phyloP scores from a whole-genome alignment of 2,797 vertebrate species.

The Crenuchus spilurus region DNA sequence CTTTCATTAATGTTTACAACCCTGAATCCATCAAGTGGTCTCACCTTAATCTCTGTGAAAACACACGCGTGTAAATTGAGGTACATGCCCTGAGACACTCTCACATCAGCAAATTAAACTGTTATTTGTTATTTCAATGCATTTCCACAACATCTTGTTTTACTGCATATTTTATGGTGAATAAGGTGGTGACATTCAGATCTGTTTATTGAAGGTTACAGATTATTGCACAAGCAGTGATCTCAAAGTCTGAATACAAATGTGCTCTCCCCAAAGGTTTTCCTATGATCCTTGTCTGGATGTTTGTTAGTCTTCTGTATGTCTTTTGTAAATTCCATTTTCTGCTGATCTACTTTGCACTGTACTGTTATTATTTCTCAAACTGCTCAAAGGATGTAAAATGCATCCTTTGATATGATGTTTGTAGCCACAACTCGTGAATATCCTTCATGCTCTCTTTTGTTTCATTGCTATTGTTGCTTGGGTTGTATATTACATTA shows the following conservation, averaged over 20 bases:
- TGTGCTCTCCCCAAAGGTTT: not conserved
- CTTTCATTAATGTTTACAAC: not conserved
- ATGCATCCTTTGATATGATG: not conserved
- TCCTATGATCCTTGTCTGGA: not conserved
- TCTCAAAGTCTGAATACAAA: not conserved
- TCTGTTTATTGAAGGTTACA: not conserved
- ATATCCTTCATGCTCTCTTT: not conserved
- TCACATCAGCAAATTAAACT: not conserved
- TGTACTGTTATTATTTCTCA: not conserved
- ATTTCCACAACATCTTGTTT: not conserved
- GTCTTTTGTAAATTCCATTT: not conserved
- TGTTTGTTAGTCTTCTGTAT: not conserved
- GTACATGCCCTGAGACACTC: not conserved
- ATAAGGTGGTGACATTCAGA: slow-evolving; percentile 2
- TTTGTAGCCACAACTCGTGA: not conserved
- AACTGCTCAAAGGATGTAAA: not conserved
- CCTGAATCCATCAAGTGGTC: not conserved
- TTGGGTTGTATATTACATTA: no score
- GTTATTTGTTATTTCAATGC: not conserved
- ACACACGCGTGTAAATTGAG: not conserved
- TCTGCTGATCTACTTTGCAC: not conserved
- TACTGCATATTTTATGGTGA: not conserved
- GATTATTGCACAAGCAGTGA: slow-evolving; percentile 10
- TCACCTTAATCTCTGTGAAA: not conserved
- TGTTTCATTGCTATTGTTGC: not conserved